Conservation (phyloP, 2,797 vertebrate species). For the Argentina silus region DNA sequence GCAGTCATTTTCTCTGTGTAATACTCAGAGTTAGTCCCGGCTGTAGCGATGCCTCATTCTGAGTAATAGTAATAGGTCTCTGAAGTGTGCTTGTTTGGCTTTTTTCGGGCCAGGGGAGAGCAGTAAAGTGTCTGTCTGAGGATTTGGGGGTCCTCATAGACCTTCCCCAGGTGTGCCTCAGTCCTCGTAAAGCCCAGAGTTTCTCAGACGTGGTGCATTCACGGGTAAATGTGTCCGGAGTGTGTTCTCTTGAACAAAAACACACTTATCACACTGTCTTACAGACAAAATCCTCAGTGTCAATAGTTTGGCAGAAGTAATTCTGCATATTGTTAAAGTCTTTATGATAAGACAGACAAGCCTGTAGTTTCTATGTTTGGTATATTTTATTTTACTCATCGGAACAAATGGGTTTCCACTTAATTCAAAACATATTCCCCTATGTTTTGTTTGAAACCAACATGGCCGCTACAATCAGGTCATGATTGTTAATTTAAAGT, state of each 20-base stretch:
- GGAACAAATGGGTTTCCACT: conserved; percentile 23
- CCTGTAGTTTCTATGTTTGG: not conserved
- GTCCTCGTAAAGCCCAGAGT: conserved; percentile 65
- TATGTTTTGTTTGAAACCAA: conserved; percentile 57
- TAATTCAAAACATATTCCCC: conserved; percentile 52
- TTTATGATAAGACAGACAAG: not conserved
- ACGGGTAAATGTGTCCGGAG: conserved; percentile 49
- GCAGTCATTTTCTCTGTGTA: conserved; percentile 48
- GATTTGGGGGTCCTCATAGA: conserved; percentile 61
- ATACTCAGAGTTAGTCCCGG: conserved; percentile 53
- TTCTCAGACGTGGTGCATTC: conserved; percentile 48
- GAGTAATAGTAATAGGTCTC: conserved; percentile 80
- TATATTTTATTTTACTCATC: conserved; percentile 12
- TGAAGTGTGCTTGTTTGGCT: conserved; percentile 77
- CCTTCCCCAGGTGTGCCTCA: conserved; percentile 69
- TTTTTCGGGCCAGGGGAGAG: conserved; percentile 70
- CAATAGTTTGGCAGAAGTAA: not conserved
- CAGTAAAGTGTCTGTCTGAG: conserved; percentile 70
- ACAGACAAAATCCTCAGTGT: not conserved
- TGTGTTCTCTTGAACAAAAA: conserved; percentile 42
- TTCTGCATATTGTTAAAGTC: conserved; percentile 13
- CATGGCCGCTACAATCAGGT: conserved; percentile 45
- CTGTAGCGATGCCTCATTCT: conserved; percentile 71
- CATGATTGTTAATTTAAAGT: conserved; percentile 45
- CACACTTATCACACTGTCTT: conserved; percentile 28